Evolutionary conservation across 2,797 vertebrate genomes (phyloP).

Genomic region (Enteromius paludinosus): DNA sequence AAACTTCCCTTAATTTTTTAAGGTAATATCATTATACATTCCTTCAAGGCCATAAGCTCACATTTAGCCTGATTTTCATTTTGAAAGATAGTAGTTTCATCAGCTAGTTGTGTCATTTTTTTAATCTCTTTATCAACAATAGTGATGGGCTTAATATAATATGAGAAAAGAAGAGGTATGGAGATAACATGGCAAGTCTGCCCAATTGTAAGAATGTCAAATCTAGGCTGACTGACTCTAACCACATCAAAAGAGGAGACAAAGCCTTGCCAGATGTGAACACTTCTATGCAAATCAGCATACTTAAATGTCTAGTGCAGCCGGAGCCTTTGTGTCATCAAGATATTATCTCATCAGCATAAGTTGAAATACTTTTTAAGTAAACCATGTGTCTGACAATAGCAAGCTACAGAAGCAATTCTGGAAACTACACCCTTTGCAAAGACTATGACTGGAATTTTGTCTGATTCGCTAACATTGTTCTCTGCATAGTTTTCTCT

Average conservation of each 20-base stretch:
- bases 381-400: constrained; percentile 16
- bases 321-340: neutral
- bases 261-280: neutral
- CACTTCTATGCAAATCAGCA: constrained; percentile 11
- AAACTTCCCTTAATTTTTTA: neutral
- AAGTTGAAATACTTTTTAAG: constrained; percentile 6
- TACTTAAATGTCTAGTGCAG: neutral
- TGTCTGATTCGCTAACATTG: constrained; percentile 15
- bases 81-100: neutral
- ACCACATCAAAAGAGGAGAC: neutral
- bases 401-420: neutral
- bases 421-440: constrained; percentile 14
- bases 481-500: constrained; percentile 21
- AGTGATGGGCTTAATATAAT: neutral
- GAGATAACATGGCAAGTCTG: neutral
- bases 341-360: neutral
- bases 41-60: neutral
- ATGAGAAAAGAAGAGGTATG: neutral
- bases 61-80: neutral
- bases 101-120: neutral
- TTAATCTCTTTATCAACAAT: neutral
- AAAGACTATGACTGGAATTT: neutral
- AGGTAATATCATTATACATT: neutral
- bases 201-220: neutral
- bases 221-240: neutral